Evolutionary conservation across 2,888 invertebrate species (phyloP).

Genomic region (Amphipyra berbera): DNA sequence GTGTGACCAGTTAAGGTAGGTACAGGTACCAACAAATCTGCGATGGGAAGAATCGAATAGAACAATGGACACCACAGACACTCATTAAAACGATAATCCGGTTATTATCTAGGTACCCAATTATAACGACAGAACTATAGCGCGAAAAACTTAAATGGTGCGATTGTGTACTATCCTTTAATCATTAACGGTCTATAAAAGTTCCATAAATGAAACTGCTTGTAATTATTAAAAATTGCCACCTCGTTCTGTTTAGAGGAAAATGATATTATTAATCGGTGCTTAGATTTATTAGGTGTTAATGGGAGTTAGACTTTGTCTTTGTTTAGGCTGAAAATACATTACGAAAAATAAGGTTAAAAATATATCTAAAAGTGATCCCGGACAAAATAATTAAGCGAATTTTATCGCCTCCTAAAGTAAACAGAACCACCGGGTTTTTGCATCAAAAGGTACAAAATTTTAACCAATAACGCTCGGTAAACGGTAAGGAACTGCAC

Average conservation of each 20-base stretch:
- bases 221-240: conserved; percentile 10
- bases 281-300: not conserved
- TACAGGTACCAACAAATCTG: conserved; percentile 33
- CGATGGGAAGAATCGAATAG: conserved; percentile 40
- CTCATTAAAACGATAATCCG: conserved; percentile 48
- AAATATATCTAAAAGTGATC: too few relatives aligned
- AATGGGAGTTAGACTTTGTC: too few relatives aligned
- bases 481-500: not conserved
- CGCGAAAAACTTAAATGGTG: conserved; percentile 26
- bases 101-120: conserved; percentile 49
- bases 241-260: conserved; percentile 17
- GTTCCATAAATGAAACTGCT: conserved; percentile 4
- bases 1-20: conserved; percentile 15
- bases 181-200: conserved; percentile 18
- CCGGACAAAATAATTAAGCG: too few relatives aligned
- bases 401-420: too few relatives aligned
- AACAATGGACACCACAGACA: conserved; percentile 53
- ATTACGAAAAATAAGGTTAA: too few relatives aligned
- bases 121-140: conserved; percentile 10
- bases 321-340: too few relatives aligned
- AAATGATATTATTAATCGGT: conserved; percentile 1
- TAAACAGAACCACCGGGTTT: too few relatives aligned
- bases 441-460: too few relatives aligned
- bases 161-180: conserved; percentile 30
- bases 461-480: too few relatives aligned